A percentile compares a stretch with the other conserved stretches of the same genome.
phyloP scores from a whole-genome alignment of 2,113 vertebrate genomes.

The Etheostoma cragini region DNA sequence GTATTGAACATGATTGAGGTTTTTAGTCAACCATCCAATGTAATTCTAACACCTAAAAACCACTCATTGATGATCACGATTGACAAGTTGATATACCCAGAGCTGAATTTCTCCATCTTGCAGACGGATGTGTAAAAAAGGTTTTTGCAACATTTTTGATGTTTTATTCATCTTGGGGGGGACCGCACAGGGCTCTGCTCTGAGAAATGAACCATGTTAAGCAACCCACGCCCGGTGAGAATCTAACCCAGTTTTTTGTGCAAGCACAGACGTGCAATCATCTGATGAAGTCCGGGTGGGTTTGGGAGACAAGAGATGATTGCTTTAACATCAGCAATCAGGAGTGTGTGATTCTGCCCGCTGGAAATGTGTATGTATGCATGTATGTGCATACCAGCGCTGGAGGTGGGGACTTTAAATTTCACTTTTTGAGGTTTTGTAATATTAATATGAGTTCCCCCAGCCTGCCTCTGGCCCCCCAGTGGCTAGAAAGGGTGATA shows the following conservation, averaged over 20 bases:
- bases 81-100: background rate
- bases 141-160: background rate
- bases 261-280: constrained; percentile 4
- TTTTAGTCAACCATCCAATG: too few relatives aligned
- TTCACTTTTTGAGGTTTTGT: too few relatives aligned
- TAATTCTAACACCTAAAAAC: too few relatives aligned
- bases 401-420: too few relatives aligned
- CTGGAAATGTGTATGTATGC: background rate
- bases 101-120: background rate
- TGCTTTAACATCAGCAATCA: constrained; percentile 3
- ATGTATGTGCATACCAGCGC: background rate
- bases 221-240: background rate
- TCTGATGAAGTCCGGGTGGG: constrained; percentile 17
- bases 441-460: too few relatives aligned
- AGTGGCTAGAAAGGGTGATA: too few relatives aligned
- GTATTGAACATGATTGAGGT: too few relatives aligned
- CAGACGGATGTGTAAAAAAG: background rate
- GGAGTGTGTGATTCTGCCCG: background rate
- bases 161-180: constrained; percentile 7
- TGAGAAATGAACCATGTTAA: background rate
- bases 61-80: too few relatives aligned
- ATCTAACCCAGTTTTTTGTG: constrained; percentile 25
- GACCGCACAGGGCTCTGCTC: background rate
- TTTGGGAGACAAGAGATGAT: constrained; percentile 12
- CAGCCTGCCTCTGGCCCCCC: too few relatives aligned